Conservation (phyloP, 64 coral and sea anemone genomes). For the Pachyseris speciosa region DNA sequence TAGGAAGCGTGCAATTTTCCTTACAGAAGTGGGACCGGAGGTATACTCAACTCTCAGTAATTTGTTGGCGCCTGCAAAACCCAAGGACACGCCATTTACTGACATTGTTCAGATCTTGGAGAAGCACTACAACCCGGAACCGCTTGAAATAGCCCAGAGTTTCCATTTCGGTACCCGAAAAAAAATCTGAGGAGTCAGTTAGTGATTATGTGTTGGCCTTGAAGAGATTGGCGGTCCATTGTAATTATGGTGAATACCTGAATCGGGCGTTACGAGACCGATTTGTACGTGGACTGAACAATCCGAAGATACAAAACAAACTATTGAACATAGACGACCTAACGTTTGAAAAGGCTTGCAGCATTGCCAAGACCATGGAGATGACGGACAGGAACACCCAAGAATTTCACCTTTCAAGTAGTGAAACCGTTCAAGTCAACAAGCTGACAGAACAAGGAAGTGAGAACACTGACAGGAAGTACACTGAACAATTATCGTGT, state of each 20-base stretch:
- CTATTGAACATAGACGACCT: slow-evolving; percentile 67
- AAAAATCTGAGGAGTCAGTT: slow-evolving; percentile 43
- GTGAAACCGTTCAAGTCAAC: slow-evolving; percentile 34
- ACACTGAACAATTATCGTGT: slow-evolving; percentile 52
- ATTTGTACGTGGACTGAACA: slow-evolving; percentile 63
- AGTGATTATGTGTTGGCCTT: slow-evolving; percentile 36
- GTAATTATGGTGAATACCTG: slow-evolving; percentile 58
- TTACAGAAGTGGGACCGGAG: slow-evolving; percentile 68
- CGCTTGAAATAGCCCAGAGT: slow-evolving; percentile 54
- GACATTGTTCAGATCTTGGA: slow-evolving; percentile 29
- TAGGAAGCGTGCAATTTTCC: slow-evolving; percentile 76
- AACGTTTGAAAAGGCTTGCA: slow-evolving; percentile 52
- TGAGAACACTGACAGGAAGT: slow-evolving; percentile 12
- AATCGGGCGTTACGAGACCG: slow-evolving; percentile 51
- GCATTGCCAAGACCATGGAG: slow-evolving; percentile 65
- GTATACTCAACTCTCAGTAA: slow-evolving; percentile 61
- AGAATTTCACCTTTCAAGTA: slow-evolving; percentile 33
- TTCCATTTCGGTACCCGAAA: slow-evolving; percentile 68
- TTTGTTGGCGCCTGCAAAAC: slow-evolving; percentile 51
- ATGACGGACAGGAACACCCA: slow-evolving; percentile 64
- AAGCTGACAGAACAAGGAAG: slow-evolving; percentile 1
- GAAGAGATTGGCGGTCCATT: slow-evolving; percentile 56
- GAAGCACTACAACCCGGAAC: slow-evolving; percentile 45
- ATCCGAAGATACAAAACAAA: slow-evolving; percentile 68
- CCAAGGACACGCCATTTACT: slow-evolving; percentile 38